phyloP scores from a whole-genome alignment of 53 echinoderm and acorn worm species.

The Arbacia lixula region DNA sequence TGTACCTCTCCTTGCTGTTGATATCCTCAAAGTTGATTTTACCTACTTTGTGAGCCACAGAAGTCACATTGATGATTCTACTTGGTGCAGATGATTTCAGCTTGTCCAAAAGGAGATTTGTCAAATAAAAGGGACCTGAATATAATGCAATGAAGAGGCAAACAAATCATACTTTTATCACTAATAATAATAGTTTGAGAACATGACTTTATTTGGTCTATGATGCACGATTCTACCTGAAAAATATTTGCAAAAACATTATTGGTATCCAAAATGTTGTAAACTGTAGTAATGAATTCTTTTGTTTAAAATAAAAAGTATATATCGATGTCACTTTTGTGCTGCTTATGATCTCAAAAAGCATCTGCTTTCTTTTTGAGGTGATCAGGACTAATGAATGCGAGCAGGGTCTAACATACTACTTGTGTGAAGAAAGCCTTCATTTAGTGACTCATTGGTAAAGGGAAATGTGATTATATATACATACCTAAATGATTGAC shows the following conservation, averaged over 20 bases:
- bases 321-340: too few species aligned
- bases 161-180: too few species aligned
- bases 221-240: too few species aligned
- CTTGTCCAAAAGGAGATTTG: constrained; percentile 90
- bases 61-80: constrained; percentile 82
- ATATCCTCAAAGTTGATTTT: constrained; percentile 87
- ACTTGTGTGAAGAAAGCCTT: not conserved
- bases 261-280: too few species aligned
- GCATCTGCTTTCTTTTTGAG: not conserved
- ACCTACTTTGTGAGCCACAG: constrained; percentile 82
- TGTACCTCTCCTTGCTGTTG: constrained; percentile 76
- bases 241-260: too few species aligned
- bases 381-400: too few species aligned
- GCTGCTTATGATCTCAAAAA: too few species aligned
- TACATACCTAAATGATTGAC: constrained; percentile 92
- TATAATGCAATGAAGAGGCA: constrained; percentile 5
- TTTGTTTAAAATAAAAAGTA: too few species aligned
- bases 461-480: not conserved
- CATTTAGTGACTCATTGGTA: not conserved
- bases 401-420: too few species aligned
- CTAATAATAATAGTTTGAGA: too few species aligned
- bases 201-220: too few species aligned
- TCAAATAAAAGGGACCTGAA: constrained; percentile 90
- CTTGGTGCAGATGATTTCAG: constrained; percentile 82
- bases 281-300: too few species aligned